Evolutionary conservation across 2,797 vertebrate species (phyloP), one percentile per base, ranked within the genome.

Genomic region (Hapalemur alaotrensis): DNA sequence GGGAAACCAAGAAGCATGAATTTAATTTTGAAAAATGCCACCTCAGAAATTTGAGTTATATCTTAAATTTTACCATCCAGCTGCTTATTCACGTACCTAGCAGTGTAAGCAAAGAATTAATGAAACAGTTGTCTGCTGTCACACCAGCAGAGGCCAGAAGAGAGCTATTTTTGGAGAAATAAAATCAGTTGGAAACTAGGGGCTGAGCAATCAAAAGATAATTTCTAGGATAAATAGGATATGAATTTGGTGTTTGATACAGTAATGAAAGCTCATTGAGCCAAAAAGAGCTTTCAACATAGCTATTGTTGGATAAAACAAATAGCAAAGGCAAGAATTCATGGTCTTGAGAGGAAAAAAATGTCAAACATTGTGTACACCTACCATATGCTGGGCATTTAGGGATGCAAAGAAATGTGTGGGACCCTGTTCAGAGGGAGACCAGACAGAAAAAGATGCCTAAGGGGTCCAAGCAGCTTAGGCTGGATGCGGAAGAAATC

Each of bases 101-200:
- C 63, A 87, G 41, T 86, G 67, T 91, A 57, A 86, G 30, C 63
- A 52, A 69, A 87, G 43, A 93, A 50, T 38, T 41, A 73, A 54
- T 79, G 43, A 41, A 90, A n/a, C 32, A 43, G n/a, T 57, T 52
- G 17, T 89, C 79, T 96, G n/a, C 63, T 84, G 1, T 52, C 65
- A 1, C 7, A 90, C 98, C 98, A 98, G 97, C 96, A 98, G 98
- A 98, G 98, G 98, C 65, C 98, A 98, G 97, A 84, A 98, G 94
- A 97, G 97, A 98, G 61, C 97, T 97, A 80, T 43, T 95, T 95
- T 97, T 95, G 41, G 81, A 92, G 30, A 95, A 81, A 67, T 52
- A 75, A 59, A 59, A 61, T 80, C n/a, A 32, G 0, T 91, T 95
- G 72, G 54, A 79, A 87, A 43, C 22, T 70, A 76, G 18, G 28